Evolutionary conservation across 2,888 invertebrate genomes (phyloP), one percentile per base, ranked within the genome.

Genomic region (Mythimna lalbum): DNA sequence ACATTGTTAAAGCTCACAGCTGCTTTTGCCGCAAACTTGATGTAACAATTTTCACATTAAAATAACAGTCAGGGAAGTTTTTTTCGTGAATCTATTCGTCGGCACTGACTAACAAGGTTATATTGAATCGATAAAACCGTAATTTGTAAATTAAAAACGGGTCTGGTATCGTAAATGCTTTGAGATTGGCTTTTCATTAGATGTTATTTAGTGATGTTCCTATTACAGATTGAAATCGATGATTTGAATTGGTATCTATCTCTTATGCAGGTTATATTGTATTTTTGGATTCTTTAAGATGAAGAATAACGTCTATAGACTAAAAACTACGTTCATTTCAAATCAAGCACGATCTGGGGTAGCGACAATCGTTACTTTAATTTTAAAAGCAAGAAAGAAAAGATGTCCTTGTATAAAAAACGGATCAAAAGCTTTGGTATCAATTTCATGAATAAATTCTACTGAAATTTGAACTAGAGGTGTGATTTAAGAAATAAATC

Each of bases 21-120:
- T 79, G 93, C 93, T 92, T 39, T 68, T 84, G 88, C 85, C 79
- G 90, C 89, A 83, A 88, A 88, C 85, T 90, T 87, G 89, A 90
- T 89, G 84, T 90, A 91, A 90, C 90, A 94, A 93, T 94, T 94
- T 94, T 93, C 93, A 93, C 93, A 90, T 94, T 88, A 90, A 93
- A 93, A 92, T 91, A 93, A 92, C 91, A 90, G 88, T 87, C 88
- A 84, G 86, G 82, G 81, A 87, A 87, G 76, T 87, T 89, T 92
- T 90, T 93, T 92, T 91, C 85, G 86, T 85, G 14, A 17, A 10
- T 86, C 82, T 83, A 86, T 84, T 88, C 83, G 87, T 90, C 90
- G 88, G 91, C 87, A 88, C 82, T 78, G 83, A 84, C 85, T 85
- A 85, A 87, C 87, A 88, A 88, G 87, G 82, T 84, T 86, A 88